Conservation (phyloP, 37 sponge, comb jelly and placozoan genomes). For the Cladorhizidae sp. region DNA sequence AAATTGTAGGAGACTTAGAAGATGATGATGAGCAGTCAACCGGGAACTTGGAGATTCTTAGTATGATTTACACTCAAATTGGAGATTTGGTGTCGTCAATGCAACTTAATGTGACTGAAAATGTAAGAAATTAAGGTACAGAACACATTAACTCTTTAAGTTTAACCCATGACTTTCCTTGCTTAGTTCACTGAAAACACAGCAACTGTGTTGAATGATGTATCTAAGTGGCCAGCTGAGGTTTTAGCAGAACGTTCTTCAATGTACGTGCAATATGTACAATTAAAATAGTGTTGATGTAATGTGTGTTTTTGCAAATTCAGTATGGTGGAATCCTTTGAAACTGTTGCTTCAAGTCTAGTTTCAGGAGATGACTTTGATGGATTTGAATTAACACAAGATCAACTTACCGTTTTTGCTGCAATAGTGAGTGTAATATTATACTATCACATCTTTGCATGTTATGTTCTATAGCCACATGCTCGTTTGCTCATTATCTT, state of each 20-base stretch:
- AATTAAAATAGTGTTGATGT: neutral
- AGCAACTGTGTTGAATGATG: conserved; percentile 20
- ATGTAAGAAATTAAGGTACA: conserved; percentile 5
- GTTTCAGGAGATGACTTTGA: conserved; percentile 13
- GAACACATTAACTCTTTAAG: neutral
- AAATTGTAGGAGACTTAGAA: conserved; percentile 1
- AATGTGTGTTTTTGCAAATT: neutral
- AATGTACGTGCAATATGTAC: neutral
- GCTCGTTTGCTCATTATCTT: too few species aligned
- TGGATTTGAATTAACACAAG: neutral
- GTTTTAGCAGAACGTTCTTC: conserved; percentile 21
- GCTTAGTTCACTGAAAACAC: conserved; percentile 31
- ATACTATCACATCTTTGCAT: neutral
- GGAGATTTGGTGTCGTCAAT: neutral
- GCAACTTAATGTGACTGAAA: conserved; percentile 3
- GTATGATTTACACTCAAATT: neutral
- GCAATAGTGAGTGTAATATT: conserved; percentile 22
- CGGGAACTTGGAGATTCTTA: conserved; percentile 14
- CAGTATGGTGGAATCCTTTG: conserved; percentile 47
- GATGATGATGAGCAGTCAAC: conserved; percentile 27
- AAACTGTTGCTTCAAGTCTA: conserved; percentile 18
- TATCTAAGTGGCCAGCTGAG: conserved; percentile 45
- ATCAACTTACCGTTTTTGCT: conserved; percentile 17
- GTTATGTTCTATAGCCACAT: too few species aligned
- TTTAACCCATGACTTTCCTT: neutral